Base-by-base conservation (phyloP, 1,140 invertebrate species). In the Papilio polytes region DNA sequence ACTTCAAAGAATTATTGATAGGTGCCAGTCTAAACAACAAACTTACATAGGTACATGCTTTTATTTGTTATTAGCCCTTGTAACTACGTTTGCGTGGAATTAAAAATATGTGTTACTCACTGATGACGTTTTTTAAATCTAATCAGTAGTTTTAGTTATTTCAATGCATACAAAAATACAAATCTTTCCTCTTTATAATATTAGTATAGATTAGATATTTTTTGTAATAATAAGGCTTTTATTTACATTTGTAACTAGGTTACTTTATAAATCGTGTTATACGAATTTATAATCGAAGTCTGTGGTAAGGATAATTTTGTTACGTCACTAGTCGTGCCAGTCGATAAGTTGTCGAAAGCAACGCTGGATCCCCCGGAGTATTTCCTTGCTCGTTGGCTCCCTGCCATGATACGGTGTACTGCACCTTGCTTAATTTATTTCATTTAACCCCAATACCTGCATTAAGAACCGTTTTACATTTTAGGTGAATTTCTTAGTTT, bases 391-490 rank as follows among this genome's bases (percentile, higher is more conserved):
- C 20, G 46, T 31, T 77, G 74, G 74, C 74, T 31, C 20, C 22
- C 12, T 36, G 46, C 74, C 74, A 77, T n/a, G 46, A n/a, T 53
- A 53, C 22, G 74, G 74, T 59, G 26, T 66, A 31, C 51, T 53
- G 74, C 48, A 51, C 74, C 51, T 53, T 20, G 48, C 46, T 66
- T 66, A 77, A 77, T 77, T 77, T 77, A 77, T 77, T 77, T 53
- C 51, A 53, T 15, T 77, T 20, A 53, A 51, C 74, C 26, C 74
- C 44, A 74, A 74, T 74, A 44, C 72, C 31, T 74, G 10, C 72
- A 74, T 44, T 74, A 41, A 66, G 12, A 41, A 7, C 36, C 26
- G 26, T 48, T 48, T 41, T 41, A 41, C 36, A 41, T 41, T 41
- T 41, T 41, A 41, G 36, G 7, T 8, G 36, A 41, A 41, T 41